Evolutionary conservation across 1,140 invertebrate species (phyloP), one percentile per base, ranked within the genome.

Genomic region (Trichogramma pretiosum): DNA sequence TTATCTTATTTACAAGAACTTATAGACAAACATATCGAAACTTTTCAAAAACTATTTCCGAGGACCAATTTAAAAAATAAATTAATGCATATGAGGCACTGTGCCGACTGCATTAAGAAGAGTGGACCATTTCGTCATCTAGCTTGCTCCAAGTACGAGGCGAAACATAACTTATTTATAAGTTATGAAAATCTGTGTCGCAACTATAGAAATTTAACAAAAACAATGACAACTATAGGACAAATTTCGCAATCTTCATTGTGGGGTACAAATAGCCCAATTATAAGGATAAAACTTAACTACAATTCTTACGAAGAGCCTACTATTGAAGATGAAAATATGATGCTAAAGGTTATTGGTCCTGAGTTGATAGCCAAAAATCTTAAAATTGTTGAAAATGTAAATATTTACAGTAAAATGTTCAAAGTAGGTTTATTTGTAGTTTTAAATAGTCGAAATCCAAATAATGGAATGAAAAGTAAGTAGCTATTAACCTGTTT

Each of bases 181-280:
- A 17, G n/a, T 28, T 16, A 30, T 16, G 39, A 26, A 17, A 9
- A 3, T 41, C 17, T 41, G 8, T 41, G 39, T 30, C 19, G 26
- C 16, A 41, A 41, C 30, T 41, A 21, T 30, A 28, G 11, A 41
- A 41, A 41, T 41, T 28, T 41, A 2, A 18, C 39, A 5, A 41
- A 41, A 41, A 28, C 23, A 3, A 26, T 41, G 23, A n/a, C 14
- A 14, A 41, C 26, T 18, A 30, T 41, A 3, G 18, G 39, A 17
- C 39, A 41, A 41, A 41, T 41, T 7, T 30, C 13, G 4, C 39
- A 41, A 30, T 28, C 17, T 17, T 3, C 14, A 17, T 13, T 30
- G 3, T 41, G 39, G 39, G 39, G 24, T n/a, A n/a, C n/a, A n/a
- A n/a, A n/a, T n/a, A n/a, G n/a, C n/a, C n/a, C n/a, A n/a, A n/a